A percentile compares a stretch with the other conserved stretches of the same genome.
phyloP scores from a whole-genome alignment of 2,113 vertebrate genomes.

The Trinectes maculatus region DNA sequence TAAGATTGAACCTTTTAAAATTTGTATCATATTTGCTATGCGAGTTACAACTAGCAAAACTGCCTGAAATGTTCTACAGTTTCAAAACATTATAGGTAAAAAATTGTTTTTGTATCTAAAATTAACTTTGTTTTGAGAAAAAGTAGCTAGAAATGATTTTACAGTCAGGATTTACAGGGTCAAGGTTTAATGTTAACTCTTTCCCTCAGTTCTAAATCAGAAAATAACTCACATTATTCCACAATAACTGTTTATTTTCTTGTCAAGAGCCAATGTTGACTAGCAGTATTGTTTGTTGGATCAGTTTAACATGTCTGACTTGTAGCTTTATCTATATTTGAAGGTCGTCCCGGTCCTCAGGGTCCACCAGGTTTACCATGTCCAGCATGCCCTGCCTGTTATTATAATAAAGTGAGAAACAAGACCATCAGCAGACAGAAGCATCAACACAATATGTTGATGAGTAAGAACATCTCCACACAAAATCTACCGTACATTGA shows the following conservation, averaged over 20 bases:
- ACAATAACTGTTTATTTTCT: neutral
- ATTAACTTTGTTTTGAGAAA: too few relatives aligned
- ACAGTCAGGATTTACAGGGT: too few relatives aligned
- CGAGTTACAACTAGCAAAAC: too few relatives aligned
- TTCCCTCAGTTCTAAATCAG: too few relatives aligned
- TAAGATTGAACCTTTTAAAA: too few relatives aligned
- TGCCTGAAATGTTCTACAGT: too few relatives aligned
- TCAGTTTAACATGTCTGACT: conserved; percentile 3
- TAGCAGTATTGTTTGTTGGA: neutral
- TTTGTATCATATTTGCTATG: too few relatives aligned
- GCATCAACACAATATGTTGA: conserved; percentile 17
- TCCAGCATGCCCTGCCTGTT: conserved; percentile 27
- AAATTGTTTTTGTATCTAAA: too few relatives aligned
- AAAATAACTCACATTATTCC: neutral
- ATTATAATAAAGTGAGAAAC: conserved; percentile 51
- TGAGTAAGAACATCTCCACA: conserved; percentile 31
- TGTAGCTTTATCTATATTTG: conserved; percentile 9
- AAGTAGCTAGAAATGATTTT: too few relatives aligned
- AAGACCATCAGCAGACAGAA: conserved; percentile 44
- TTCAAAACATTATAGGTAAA: too few relatives aligned
- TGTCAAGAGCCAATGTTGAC: neutral
- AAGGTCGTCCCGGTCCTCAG: conserved; percentile 72
- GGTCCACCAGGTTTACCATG: conserved; percentile 71
- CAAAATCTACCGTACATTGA: neutral
- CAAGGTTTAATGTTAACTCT: too few relatives aligned